A percentile compares a stretch with the other conserved stretches of the same genome.
phyloP scores from a whole-genome alignment of 2,888 invertebrate genomes.

The Spilarctia lutea region DNA sequence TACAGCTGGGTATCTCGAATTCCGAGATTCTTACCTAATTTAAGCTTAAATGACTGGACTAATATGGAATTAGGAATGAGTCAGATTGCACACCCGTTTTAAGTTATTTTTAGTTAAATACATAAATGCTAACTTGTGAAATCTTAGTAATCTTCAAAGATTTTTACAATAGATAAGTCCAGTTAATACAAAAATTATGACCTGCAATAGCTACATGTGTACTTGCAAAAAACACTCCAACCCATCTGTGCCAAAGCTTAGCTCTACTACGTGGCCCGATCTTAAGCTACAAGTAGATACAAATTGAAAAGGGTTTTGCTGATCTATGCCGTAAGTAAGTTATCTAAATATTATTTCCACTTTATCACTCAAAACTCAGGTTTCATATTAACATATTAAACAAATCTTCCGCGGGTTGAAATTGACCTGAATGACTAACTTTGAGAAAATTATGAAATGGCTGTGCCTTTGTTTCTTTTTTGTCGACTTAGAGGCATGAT shows the following conservation, averaged over 20 bases:
- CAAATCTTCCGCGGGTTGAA: background rate
- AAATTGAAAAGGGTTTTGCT: background rate
- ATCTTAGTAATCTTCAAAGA: too few species aligned
- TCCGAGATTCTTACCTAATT: too few species aligned
- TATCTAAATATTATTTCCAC: background rate
- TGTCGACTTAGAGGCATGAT: background rate
- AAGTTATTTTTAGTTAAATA: background rate
- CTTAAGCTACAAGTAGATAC: background rate
- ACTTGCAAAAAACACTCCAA: background rate
- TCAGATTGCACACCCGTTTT: too few species aligned
- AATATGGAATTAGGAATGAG: background rate
- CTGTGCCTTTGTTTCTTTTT: background rate
- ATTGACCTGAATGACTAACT: conserved; percentile 11
- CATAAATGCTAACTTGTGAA: too few species aligned
- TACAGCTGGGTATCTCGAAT: too few species aligned
- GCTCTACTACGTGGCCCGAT: background rate
- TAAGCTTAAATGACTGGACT: too few species aligned
- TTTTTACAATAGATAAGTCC: too few species aligned
- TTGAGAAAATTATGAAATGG: conserved; percentile 14
- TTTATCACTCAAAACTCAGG: background rate
- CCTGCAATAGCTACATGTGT: too few species aligned
- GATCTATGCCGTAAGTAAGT: background rate
- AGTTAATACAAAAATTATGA: too few species aligned
- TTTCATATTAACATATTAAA: background rate
- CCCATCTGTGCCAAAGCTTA: background rate